Evolutionary conservation across 2,888 invertebrate genomes (phyloP), one percentile per base, ranked within the genome.

Genomic region (Ethmia dodecea): DNA sequence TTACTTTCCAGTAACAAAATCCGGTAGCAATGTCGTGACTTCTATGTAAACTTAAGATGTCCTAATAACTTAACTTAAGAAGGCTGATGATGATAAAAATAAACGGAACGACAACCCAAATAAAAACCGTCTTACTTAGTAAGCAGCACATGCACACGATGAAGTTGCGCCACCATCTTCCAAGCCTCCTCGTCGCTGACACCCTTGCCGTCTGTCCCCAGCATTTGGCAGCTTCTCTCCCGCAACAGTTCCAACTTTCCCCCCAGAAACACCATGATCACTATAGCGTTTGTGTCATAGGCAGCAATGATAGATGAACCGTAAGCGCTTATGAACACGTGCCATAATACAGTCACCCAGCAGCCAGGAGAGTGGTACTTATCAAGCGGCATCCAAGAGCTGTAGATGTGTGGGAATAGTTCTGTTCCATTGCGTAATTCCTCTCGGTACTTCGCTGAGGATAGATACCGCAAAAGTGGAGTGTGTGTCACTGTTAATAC

Each of bases 331-430:
- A 72, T n/a, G 0, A 52, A 18, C 6, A 46, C 40, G 36, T 83
- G 81, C 67, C 71, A 71, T 0, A 60, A 12, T 3, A 78, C 58
- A 2, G 72, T 75, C 1, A 78, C 49, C 76, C 75, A 81, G 27
- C 52, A 56, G 3, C 79, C 79, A 6, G 80, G 78, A 5, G 57
- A 59, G 18, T 58, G 51, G 33, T 76, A 57, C 37, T 80, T 80
- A 37, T 83, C 69, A 45, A 75, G 61, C 1, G 81, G 80, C 56
- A 74, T 59, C 79, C 80, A 84, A 10, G 81, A 68, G 35, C 77
- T 81, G 24, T 76, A 76, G 13, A 84, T 76, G 29, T 80, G 83
- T 0, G 75, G 75, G 46, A 79, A 83, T 0, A 41, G 20, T 43
- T 74, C 73, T 1, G 65, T 64, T 4, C 73, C 79, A 43, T 74